Percentiles rank a stretch among this genome's conserved stretches.
These are phyloP conservation scores for Dreissena rostriformis DNA, from an alignment of 1,140 invertebrate genomes.

Conservation along the genomic window DNA sequence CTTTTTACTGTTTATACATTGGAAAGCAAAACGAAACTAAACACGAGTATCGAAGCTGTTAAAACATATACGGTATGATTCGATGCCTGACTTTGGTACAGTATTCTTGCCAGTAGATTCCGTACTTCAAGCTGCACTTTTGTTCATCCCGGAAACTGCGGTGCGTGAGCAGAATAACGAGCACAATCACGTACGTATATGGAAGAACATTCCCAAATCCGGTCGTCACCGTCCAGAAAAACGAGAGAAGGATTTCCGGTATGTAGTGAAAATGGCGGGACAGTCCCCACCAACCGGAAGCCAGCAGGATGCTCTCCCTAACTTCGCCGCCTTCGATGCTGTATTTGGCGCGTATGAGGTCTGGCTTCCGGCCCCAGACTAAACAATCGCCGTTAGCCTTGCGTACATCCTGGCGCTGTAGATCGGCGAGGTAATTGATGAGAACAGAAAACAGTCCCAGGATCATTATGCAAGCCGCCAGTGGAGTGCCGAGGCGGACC, in stretches of 20 bases:
- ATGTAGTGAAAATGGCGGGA: slow-evolving; percentile 85
- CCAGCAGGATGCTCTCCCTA: slow-evolving; percentile 81
- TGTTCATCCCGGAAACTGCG: slow-evolving; percentile 84
- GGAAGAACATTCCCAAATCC: slow-evolving; percentile 82
- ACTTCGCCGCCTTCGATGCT: slow-evolving; percentile 74
- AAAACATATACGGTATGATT: slow-evolving; percentile 81
- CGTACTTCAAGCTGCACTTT: slow-evolving; percentile 85
- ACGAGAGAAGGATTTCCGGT: slow-evolving; percentile 83
- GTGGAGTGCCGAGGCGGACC: slow-evolving; percentile 70
- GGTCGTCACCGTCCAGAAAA: slow-evolving; percentile 83
- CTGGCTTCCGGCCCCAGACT: slow-evolving; percentile 83
- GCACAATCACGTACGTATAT: slow-evolving; percentile 83
- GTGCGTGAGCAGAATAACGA: slow-evolving; percentile 83
- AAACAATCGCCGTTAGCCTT: slow-evolving; percentile 79
- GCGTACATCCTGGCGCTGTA: slow-evolving; percentile 83
- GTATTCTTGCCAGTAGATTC: slow-evolving; percentile 84
- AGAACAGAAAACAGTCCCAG: slow-evolving; percentile 80
- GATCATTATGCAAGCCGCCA: slow-evolving; percentile 76
- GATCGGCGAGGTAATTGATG: slow-evolving; percentile 83
- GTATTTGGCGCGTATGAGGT: slow-evolving; percentile 82
- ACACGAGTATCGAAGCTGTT: not conserved
- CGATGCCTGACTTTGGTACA: slow-evolving; percentile 83
- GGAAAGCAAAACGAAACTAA: too few species aligned
- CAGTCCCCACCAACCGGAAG: slow-evolving; percentile 85
- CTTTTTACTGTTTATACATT: too few species aligned